Percentiles rank a stretch among this genome's conserved stretches.
These are phyloP conservation scores for Alectura lathami DNA, from an alignment of 2,113 vertebrate genomes.

Conservation along the genomic window DNA sequence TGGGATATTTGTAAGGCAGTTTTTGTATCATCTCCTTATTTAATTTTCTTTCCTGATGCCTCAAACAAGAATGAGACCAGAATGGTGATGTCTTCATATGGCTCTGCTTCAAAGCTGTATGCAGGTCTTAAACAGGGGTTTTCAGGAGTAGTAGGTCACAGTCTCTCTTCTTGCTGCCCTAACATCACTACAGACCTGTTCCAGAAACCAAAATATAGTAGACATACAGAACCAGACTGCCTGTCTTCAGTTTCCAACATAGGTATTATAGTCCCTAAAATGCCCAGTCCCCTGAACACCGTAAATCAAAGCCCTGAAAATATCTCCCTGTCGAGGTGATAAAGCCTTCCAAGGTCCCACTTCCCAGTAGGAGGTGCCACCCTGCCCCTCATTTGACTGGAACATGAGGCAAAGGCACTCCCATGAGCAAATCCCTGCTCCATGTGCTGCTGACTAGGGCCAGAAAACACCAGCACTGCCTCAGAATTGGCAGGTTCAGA, in stretches of 20 bases:
- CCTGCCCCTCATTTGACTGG: neutral
- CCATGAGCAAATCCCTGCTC: neutral
- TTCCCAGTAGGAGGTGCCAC: neutral
- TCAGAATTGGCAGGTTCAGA: neutral
- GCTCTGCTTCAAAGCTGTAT: neutral
- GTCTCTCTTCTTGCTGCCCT: neutral
- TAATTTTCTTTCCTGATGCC: conserved; percentile 10
- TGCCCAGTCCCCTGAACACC: neutral
- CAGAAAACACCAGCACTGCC: rapidly evolving
- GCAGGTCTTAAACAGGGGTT: neutral
- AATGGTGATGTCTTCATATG: conserved; percentile 5
- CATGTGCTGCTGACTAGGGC: neutral
- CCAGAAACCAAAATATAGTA: neutral
- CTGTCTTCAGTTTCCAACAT: neutral
- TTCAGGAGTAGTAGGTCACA: neutral
- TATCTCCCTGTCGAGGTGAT: rapidly evolving
- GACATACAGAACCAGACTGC: neutral
- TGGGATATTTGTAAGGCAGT: neutral
- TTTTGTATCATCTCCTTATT: conserved; percentile 19
- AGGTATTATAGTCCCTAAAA: neutral
- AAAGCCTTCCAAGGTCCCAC: neutral
- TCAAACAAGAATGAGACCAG: conserved; percentile 2
- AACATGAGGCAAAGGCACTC: neutral
- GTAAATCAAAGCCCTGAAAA: neutral
- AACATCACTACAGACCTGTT: neutral